Base-by-base conservation (phyloP, 2,113 vertebrate species). In the Chaenogobius annularis region DNA sequence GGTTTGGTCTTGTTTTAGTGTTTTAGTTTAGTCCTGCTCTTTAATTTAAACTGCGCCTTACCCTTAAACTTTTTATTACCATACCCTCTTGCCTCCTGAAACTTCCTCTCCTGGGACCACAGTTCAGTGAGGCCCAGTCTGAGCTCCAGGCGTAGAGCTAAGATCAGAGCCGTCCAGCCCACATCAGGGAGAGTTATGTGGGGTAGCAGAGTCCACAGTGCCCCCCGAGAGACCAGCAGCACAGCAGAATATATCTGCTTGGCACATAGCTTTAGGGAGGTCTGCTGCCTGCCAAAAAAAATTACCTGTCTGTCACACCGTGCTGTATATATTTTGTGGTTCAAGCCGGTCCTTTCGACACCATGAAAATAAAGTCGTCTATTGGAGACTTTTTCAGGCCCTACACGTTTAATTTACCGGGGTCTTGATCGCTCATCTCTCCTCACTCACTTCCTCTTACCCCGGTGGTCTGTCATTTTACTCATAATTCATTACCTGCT, bases 261-360 rank as follows among this genome's bases (percentile, higher is more conserved):
- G 74, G 82, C 68, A 81, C 68, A 69, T 46, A 79, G 72, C 80
- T 78, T 69, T 69, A 68, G 74, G 75, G 77, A 85, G 69, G 68
- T 76, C 73, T 67, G 50, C 72, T 61, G 74, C 70, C 55, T 75
- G 52, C 77, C 82, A 84, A 89, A 91, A 92, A n/a, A 90, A 91
- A 92, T 91, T 88, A 93, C 85, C 89, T 87, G 85, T 91, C 88
- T 87, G 85, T 91, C 88, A 91, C 83, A 85, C 68, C 1, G 68
- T 73, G 79, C 54, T 37, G 77, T 66, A 72, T 81, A 82, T 81
- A 80, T 78, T 88, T 76, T 88, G 78, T 47, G 80, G 76, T 77
- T 80, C 76, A 74, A 80, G 75, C 72, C 23, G 48, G 73, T 74
- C 47, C 68, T 73, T 88, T 87, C 82, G 82, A 71, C 77, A 81